Conservation (phyloP, 2,113 vertebrate species). For the Perca flavescens region DNA sequence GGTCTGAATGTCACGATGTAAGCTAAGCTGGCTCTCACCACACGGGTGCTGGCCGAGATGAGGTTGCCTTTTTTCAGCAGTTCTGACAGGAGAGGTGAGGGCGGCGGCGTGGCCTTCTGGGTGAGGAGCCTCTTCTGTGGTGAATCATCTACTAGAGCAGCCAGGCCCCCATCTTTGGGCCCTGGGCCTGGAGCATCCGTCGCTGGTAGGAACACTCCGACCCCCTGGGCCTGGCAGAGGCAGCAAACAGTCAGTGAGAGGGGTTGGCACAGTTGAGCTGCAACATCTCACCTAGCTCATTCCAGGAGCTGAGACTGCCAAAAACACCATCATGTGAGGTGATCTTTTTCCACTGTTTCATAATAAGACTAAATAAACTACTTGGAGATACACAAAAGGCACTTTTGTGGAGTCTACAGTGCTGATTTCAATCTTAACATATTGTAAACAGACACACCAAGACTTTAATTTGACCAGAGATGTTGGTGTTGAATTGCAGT, state of each 20-base stretch:
- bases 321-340: not conserved
- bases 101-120: slow-evolving; percentile 97
- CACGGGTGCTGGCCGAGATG: slow-evolving; percentile 94
- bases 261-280: not conserved
- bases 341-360: not conserved
- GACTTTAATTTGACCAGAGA: not conserved
- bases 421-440: not conserved
- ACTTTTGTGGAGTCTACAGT: not conserved
- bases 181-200: slow-evolving; percentile 89
- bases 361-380: not conserved
- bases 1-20: not conserved
- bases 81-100: slow-evolving; percentile 97
- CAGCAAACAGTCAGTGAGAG: slow-evolving; percentile 12
- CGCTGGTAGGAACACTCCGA: slow-evolving; percentile 88
- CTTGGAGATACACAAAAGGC: not conserved
- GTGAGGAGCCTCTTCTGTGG: slow-evolving; percentile 95
- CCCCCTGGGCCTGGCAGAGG: slow-evolving; percentile 87
- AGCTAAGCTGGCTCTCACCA: slow-evolving; percentile 85
- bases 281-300: not conserved
- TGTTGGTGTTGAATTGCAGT: no score
- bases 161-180: slow-evolving; percentile 92
- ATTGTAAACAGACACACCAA: not conserved
- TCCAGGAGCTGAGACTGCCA: not conserved
- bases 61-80: slow-evolving; percentile 98
- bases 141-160: slow-evolving; percentile 93